These are phyloP conservation scores for Perithous albicinctus DNA, from an alignment of 2,888 invertebrate species.

Conservation along the genomic window DNA sequence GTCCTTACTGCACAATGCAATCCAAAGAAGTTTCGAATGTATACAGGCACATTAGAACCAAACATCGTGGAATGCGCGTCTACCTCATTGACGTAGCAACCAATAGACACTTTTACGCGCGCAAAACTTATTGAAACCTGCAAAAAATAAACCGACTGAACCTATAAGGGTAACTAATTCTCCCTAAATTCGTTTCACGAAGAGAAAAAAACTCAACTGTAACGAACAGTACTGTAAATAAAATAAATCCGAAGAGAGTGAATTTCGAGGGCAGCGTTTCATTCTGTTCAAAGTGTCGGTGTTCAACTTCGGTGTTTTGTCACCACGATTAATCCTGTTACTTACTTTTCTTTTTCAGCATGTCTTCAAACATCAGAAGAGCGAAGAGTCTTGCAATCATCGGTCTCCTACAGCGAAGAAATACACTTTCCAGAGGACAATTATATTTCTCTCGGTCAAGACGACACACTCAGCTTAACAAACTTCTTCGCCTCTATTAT, in stretches of 20 bases:
- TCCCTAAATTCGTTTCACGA: background rate
- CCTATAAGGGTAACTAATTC: background rate
- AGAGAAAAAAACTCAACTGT: conserved; percentile 6
- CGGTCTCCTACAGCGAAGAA: background rate
- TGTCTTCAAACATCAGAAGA: conserved; percentile 5
- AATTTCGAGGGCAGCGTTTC: background rate
- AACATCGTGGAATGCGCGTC: conserved; percentile 59
- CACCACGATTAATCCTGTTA: conserved; percentile 19
- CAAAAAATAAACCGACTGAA: background rate
- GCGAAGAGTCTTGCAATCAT: background rate
- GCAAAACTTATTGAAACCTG: conserved; percentile 14
- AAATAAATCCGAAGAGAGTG: conserved; percentile 4
- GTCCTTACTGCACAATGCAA: conserved; percentile 68
- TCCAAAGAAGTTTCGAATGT: conserved; percentile 62
- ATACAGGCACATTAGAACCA: conserved; percentile 62
- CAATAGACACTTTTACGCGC: conserved; percentile 50
- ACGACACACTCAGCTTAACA: conserved; percentile 31
- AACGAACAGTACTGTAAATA: conserved; percentile 29
- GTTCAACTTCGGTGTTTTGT: background rate
- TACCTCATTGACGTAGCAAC: conserved; percentile 62
- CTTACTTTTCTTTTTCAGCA: conserved; percentile 41
- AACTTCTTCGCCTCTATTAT: conserved; percentile 43
- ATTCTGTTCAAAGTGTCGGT: background rate
- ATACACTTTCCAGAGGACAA: conserved; percentile 5
- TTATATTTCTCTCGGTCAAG: conserved; percentile 10